phyloP scores from a whole-genome alignment of 2,113 vertebrate genomes.

The Nannospalax galili region DNA sequence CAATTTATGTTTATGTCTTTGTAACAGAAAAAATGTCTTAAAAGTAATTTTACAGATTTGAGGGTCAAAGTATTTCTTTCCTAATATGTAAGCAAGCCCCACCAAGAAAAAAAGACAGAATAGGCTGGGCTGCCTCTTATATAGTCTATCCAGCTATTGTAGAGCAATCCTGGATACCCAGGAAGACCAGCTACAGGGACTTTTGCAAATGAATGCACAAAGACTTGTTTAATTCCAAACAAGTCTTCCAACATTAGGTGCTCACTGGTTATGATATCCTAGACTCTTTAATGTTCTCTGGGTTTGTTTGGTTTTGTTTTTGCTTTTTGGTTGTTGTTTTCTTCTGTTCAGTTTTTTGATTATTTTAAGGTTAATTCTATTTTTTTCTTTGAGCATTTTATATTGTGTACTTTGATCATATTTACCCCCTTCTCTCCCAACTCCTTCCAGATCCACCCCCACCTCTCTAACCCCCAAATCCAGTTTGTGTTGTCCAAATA shows the following conservation, averaged over 20 bases:
- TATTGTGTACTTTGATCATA: not conserved
- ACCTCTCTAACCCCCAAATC: too few relatives aligned
- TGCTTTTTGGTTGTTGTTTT: too few relatives aligned
- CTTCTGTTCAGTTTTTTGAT: too few relatives aligned
- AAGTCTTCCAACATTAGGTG: not conserved
- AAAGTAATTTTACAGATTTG: constrained; percentile 50
- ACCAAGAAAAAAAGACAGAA: not conserved
- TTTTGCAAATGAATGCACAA: not conserved
- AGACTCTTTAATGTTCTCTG: not conserved
- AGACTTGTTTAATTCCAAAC: constrained; percentile 4
- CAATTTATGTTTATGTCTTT: constrained; percentile 51
- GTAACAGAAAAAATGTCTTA: constrained; percentile 32
- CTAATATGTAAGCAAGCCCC: not conserved
- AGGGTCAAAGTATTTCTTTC: constrained; percentile 48
- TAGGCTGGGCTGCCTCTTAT: not conserved
- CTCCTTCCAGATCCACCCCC: too few relatives aligned
- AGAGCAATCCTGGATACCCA: not conserved
- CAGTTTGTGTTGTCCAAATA: too few relatives aligned
- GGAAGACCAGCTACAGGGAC: not conserved
- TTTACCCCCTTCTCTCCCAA: too few relatives aligned
- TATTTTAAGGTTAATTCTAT: too few relatives aligned
- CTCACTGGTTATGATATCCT: not conserved
- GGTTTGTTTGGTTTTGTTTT: too few relatives aligned
- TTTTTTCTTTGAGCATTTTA: too few relatives aligned
- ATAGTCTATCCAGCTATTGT: not conserved